Evolutionary conservation across 2,888 invertebrate species (phyloP).

Genomic region (Polyommatus iphigenia): DNA sequence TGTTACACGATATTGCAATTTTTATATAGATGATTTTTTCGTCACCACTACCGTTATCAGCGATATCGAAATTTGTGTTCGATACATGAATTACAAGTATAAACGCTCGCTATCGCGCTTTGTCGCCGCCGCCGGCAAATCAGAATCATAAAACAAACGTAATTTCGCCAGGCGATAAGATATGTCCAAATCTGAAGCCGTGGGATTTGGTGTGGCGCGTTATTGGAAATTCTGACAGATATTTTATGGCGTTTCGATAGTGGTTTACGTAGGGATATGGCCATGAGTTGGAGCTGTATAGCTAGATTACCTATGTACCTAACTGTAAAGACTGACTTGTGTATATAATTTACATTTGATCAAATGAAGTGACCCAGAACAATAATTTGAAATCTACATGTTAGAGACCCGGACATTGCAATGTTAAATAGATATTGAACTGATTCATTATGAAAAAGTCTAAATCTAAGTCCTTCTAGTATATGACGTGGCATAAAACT

Average conservation of each 20-base stretch:
- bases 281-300: neutral
- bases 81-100: slow-evolving; percentile 78
- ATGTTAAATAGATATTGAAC: no score
- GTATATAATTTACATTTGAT: neutral
- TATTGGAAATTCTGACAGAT: slow-evolving; percentile 59
- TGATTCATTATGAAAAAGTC: no score
- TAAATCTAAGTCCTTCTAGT: no score
- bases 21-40: slow-evolving; percentile 37
- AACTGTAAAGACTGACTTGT: neutral
- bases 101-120: slow-evolving; percentile 68
- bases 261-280: neutral
- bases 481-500: no score
- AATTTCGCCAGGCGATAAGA: slow-evolving; percentile 74
- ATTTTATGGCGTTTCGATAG: slow-evolving; percentile 6
- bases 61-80: slow-evolving; percentile 72
- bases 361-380: no score
- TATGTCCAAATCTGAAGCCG: slow-evolving; percentile 76
- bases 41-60: slow-evolving; percentile 63
- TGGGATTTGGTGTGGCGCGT: slow-evolving; percentile 65
- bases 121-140: slow-evolving; percentile 74
- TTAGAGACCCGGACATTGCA: no score
- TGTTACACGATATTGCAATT: neutral
- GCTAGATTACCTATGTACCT: neutral
- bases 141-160: slow-evolving; percentile 78
- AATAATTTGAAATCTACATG: no score